Evolutionary conservation across 2,888 invertebrate species (phyloP), one percentile per base, ranked within the genome.

Genomic region (Disparrhopalites patrizii): DNA sequence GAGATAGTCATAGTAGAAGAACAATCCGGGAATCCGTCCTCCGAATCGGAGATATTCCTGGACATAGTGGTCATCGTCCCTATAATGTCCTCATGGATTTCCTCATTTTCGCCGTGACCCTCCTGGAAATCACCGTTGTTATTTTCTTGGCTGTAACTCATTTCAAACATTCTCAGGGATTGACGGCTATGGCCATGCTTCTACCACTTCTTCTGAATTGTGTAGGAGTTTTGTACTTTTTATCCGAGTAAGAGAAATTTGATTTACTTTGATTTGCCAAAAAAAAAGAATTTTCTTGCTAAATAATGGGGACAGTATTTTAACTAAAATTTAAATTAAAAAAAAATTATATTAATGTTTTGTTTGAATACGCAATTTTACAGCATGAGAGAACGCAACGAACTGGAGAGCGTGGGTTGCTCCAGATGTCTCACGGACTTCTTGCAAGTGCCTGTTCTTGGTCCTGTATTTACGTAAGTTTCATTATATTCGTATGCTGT

Each of bases 191-290:
- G 25, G 43, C 43, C 0, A 74, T 73, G 74, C 54, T 74, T 28
- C 67, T 69, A 18, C 74, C 74, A 15, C 66, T 74, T 13, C 31
- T 70, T 7, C 62, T 74, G 30, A 74, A 73, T 47, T 73, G 71
- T 50, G 69, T 74, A 13, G 74, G 74, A 23, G 74, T 73, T n/a
- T 72, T 68, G 3, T 74, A 73, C 54, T 74, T 73, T 61, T 65
- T 74, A 10, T 73, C 73, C 20, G 66, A 73, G 74, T 74, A 67
- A 68, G 63, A n/a, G n/a, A n/a, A n/a, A n/a, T n/a, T 5, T 43
- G 5, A 10, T 43, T 43, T 43, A 43, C 7, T 5, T 10, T 65
- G 31, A 30, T 55, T 25, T 10, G 13, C 3, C 10, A 18, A 51
- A 20, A 3, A 31, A n/a, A n/a, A n/a, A n/a, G n/a, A n/a, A n/a